phyloP scores from a whole-genome alignment of 2,888 invertebrate species.

The Pristionchus japonicus region DNA sequence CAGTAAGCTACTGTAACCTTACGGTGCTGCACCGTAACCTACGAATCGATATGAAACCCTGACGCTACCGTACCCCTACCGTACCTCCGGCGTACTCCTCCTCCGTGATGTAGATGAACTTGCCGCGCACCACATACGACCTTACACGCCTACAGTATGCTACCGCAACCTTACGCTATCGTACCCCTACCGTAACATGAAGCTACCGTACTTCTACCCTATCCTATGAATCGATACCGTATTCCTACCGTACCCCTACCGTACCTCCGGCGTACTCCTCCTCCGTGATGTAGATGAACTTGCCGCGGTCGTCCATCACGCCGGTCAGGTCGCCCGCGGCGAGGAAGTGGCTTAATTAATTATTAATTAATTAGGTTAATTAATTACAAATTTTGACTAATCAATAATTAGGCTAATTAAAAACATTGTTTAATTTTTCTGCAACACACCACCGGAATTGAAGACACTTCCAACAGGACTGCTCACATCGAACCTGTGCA shows the following conservation, averaged over 20 bases:
- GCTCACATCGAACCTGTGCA: neutral
- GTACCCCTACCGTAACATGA: neutral
- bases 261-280: slow-evolving; percentile 86
- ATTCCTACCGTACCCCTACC: neutral
- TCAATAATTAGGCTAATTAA: neutral
- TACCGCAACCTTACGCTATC: neutral
- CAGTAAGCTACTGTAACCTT: too few relatives aligned
- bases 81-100: slow-evolving; percentile 85
- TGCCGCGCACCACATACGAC: slow-evolving; percentile 82
- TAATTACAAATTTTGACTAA: too few relatives aligned
- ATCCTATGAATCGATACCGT: too few relatives aligned
- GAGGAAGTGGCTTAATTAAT: slow-evolving; percentile 82
- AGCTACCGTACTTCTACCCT: neutral
- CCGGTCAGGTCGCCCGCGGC: slow-evolving; percentile 87
- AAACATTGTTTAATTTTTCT: neutral
- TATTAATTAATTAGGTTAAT: slow-evolving; percentile 81
- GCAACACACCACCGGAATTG: neutral
- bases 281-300: slow-evolving; percentile 95
- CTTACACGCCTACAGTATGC: too few relatives aligned
- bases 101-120: slow-evolving; percentile 95
- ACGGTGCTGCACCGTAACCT: too few relatives aligned
- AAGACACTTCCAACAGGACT: neutral
- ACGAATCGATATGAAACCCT: too few relatives aligned
- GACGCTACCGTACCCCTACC: neutral
- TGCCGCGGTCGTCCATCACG: slow-evolving; percentile 97